Percentiles rank a stretch among this genome's conserved stretches.
phyloP scores from a whole-genome alignment of 2,113 vertebrate species.

The Melanostigma gelatinosum region DNA sequence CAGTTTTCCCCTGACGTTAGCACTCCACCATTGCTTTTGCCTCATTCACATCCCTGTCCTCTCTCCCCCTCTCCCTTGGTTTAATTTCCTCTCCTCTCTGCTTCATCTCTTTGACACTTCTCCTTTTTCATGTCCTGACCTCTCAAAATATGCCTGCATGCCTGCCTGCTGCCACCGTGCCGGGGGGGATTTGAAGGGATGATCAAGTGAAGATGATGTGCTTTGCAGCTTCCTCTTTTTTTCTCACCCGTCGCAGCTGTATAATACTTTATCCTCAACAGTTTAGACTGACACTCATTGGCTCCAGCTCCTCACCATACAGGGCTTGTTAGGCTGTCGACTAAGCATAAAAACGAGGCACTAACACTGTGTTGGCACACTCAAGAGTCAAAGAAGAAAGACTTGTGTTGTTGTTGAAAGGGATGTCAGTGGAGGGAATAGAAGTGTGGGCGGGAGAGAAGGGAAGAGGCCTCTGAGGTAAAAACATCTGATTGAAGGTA shows the following conservation, averaged over 20 bases:
- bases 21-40: conserved; percentile 19
- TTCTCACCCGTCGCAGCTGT: conserved; percentile 21
- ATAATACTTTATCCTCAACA: conserved; percentile 62
- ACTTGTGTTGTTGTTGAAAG: conserved; percentile 52
- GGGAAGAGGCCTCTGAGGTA: conserved; percentile 39
- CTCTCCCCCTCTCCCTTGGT: conserved; percentile 17
- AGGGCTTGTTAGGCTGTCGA: conserved; percentile 43
- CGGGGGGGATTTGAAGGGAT: conserved; percentile 62
- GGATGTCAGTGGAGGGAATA: conserved; percentile 43
- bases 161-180: conserved; percentile 47
- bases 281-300: conserved; percentile 61
- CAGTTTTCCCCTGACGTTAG: conserved; percentile 54
- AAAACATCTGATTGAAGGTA: conserved; percentile 62
- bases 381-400: conserved; percentile 55
- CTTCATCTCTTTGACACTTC: conserved; percentile 43
- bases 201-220: conserved; percentile 74
- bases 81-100: conserved; percentile 51
- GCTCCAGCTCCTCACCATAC: conserved; percentile 25
- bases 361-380: conserved; percentile 20
- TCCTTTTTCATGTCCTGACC: conserved; percentile 62
- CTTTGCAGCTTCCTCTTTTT: conserved; percentile 61
- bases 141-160: conserved; percentile 65
- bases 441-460: conserved; percentile 7
- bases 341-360: conserved; percentile 50
- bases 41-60: conserved; percentile 39